Base-by-base conservation (phyloP, 2,113 vertebrate genomes). In the Camarhynchus parvulus region DNA sequence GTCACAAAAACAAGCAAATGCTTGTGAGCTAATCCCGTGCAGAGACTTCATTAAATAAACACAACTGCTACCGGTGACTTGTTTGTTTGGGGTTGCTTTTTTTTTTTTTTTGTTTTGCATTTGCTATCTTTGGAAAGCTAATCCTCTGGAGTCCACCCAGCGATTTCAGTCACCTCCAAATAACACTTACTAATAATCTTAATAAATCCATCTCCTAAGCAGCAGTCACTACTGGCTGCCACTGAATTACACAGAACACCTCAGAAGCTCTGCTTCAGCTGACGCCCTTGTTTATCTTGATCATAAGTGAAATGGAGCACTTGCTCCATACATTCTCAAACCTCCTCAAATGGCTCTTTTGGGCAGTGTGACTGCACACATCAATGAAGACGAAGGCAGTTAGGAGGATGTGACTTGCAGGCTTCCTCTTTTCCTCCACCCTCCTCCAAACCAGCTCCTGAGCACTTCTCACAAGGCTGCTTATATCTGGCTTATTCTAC, bases 81-180 rank as follows among this genome's bases (percentile, higher is more conserved):
- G 85, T 86, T 94, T 84, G 58, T 93, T 86, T 94, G 77, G 90
- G 31, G 61, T 81, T 81, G 86, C 55, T 75, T 85, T 39, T 39
- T 39, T 39, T 13, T 25, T 49, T 49, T 1, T 82, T 53, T 80
- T 79, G 35, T 90, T 78, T 73, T 85, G 80, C 62, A 87, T 92
- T 96, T 95, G 82, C 94, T 96, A 90, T 97, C 91, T 96, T 97
- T 95, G 95, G 95, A 94, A 97, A 91, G 89, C 88, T 96, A 95
- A 94, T 96, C 91, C 95, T 79, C 44, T 92, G 94, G 92, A 96
- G 88, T 82, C 90, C 78, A 84, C 83, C 84, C 90, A 91, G 95
- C 13, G 52, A 93, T 96, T 96, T 93, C 91, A 95, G 97, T 95
- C 95, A 95, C 92, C 96, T 97, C 94, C 84, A 94, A 95, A 93